Evolutionary conservation across 2,888 invertebrate species (phyloP), one percentile per base, ranked within the genome.

Genomic region (Cerceris rybyensis): DNA sequence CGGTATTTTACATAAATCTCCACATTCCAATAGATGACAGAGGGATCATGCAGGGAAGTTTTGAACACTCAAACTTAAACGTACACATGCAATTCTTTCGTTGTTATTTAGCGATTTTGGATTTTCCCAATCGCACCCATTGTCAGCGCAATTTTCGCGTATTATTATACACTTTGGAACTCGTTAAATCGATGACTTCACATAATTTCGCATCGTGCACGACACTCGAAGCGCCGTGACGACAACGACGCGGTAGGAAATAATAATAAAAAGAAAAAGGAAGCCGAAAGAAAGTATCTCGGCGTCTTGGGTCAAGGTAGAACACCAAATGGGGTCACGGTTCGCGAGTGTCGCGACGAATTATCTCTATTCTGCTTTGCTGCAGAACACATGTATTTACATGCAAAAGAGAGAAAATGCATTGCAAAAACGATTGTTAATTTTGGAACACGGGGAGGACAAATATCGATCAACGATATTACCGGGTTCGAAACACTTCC

Each of bases 241-340:
- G 9, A 2, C 28, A 28, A 4, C 4, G 50, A 41, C 11, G 52
- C 14, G 64, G 9, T 28, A 41, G 42, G 14, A 61, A 69, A 46
- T 49, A 64, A 59, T 39, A 64, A 7, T 52, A 78, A 16, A 67
- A 49, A 52, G 73, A 28, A 49, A 66, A 63, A 50, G 41, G 28
- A 71, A 69, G 6, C 42, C 1, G 57, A 57, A 75, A 67, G 74
- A 81, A 80, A 81, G 75, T 81, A 74, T 77, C 75, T 75, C 59
- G 43, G n/a, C 16, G 7, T 2, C 28, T 17, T 17, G 74, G 76
- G 78, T 81, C 86, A 86, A 88, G 88, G 86, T 86, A 50, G 75
- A 66, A 55, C 63, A 61, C 14, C 55, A 81, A 88, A 83, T 69
- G 76, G 76, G 87, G 87, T 84, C 88, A 88, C 74, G 87, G 87